Conservation (phyloP, 2,797 vertebrate genomes). For the Coregonus suidteri region DNA sequence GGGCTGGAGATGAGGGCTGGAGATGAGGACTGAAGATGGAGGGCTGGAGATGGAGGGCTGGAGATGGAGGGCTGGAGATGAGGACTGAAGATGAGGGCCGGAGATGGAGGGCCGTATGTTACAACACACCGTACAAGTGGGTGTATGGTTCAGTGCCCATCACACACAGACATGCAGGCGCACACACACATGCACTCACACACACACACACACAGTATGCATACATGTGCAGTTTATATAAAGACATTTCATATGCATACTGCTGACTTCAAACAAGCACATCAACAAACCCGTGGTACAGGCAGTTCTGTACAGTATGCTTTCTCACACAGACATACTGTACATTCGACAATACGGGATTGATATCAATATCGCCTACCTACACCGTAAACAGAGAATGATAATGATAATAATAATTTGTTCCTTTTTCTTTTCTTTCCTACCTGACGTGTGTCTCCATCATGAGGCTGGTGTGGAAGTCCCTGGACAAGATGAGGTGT, state of each 20-base stretch:
- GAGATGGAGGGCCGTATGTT: slow-evolving; percentile 51
- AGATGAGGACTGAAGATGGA: too few relatives aligned
- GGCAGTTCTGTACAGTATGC: not conserved
- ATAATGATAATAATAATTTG: not conserved
- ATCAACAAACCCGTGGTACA: not conserved
- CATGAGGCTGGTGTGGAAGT: slow-evolving; percentile 84
- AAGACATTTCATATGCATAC: not conserved
- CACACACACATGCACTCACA: slow-evolving; percentile 12
- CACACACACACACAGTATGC: slow-evolving; percentile 15
- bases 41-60: too few relatives aligned
- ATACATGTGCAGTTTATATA: not conserved
- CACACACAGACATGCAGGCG: not conserved
- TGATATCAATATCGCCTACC: not conserved
- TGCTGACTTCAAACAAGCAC: not conserved
- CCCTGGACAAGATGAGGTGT: slow-evolving; percentile 97
- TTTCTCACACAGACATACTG: not conserved
- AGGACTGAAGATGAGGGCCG: slow-evolving; percentile 42
- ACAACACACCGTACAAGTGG: slow-evolving; percentile 32
- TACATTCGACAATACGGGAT: not conserved
- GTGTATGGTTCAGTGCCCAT: not conserved
- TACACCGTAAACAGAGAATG: not conserved
- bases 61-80: too few relatives aligned
- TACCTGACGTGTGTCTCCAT: slow-evolving; percentile 38
- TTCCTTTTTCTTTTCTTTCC: not conserved
- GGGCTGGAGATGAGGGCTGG: too few relatives aligned